Evolutionary conservation across 2,113 vertebrate genomes (phyloP).

Genomic region (Emydura subglobosa): DNA sequence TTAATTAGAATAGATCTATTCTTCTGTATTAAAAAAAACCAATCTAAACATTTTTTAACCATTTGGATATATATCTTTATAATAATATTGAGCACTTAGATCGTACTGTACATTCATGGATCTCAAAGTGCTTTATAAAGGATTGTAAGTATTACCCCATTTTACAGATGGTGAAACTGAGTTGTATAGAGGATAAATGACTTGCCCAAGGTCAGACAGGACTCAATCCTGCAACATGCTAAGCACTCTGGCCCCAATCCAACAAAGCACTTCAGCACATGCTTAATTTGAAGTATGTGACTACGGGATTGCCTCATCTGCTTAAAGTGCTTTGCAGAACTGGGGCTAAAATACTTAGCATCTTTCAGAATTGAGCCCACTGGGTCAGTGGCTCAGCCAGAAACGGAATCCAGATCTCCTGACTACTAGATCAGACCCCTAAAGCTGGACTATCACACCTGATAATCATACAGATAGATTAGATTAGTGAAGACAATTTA

Average conservation of each 20-base stretch:
- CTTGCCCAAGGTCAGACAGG: neutral
- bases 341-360: neutral
- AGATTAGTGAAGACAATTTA: neutral
- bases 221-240: neutral
- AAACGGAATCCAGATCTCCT: neutral
- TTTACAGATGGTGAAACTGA: neutral
- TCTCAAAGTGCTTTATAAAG: neutral
- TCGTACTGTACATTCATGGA: neutral
- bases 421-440: neutral
- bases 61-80: neutral
- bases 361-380: neutral
- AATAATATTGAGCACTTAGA: neutral
- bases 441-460: neutral
- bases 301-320: neutral
- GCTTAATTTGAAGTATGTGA: neutral
- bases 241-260: neutral
- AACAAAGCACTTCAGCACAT: neutral
- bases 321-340: rapidly evolving
- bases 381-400: neutral
- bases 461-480: neutral
- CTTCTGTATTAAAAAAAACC: constrained; percentile 12
- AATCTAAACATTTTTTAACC: neutral
- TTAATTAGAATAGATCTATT: constrained; percentile 56
- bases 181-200: neutral
- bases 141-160: neutral